Evolutionary conservation across 2,797 vertebrate species (phyloP), one percentile per base, ranked within the genome.

Genomic region (Enteromius anoplus): DNA sequence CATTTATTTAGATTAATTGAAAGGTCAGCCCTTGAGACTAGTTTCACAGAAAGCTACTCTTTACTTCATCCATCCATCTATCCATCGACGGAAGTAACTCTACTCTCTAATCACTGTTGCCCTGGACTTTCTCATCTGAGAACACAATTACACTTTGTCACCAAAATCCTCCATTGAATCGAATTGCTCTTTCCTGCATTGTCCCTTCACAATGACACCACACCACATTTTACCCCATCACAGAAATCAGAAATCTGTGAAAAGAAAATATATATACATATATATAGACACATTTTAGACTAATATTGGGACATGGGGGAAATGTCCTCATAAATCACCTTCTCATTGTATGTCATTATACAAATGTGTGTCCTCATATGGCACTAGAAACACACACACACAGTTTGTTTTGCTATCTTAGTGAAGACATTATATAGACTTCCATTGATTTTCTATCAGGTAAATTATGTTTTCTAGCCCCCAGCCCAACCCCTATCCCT

Each of bases 101-200:
- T 64, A 77, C 8, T 17, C 37, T 47, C 40, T 77, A 77, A 77
- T 77, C 75, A 77, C 1, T 10, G 1, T 29, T 29, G 15, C 37
- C 75, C 75, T 45, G 55, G 9, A 62, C 55, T 17, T 62, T 77
- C 15, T 42, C 60, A 21, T 26, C 14, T n/a, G 40, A 37, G 34
- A 60, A 9, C 73, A 75, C 73, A 60, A 75, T 26, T 26, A 58
- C 40, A 62, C 75, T 42, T 45, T 45, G 55, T 45, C 55, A 77
- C 14, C 1, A 1, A 42, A 76, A 77, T 77, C 15, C n/a, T 29
- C 23, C 55, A 29, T 21, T 77, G 58, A 32, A 7, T 64, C 23
- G 21, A 58, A 12, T 45, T 42, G 29, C 4, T 21, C 8, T 65
- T 34, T 58, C 26, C 78, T 76, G 32, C 34, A 23, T 42, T 42